These are phyloP conservation scores for Corydoras sp. DNA, from an alignment of 2,113 vertebrate genomes.

Conservation along the genomic window DNA sequence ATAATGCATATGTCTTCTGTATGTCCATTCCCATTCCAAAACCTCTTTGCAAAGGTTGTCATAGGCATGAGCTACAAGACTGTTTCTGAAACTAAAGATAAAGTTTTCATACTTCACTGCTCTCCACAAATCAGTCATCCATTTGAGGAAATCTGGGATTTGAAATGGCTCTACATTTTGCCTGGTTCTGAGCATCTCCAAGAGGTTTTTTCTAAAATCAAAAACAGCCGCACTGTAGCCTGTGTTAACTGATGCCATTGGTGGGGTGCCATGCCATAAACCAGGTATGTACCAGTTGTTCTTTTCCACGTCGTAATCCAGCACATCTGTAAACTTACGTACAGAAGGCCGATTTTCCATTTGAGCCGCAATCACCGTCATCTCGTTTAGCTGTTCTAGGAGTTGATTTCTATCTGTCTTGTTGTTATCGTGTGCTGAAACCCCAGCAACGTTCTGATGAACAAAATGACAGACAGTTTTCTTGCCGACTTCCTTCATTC, in stretches of 20 bases:
- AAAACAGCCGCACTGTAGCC: slow-evolving; percentile 56
- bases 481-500: slow-evolving; percentile 59
- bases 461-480: slow-evolving; percentile 68
- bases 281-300: slow-evolving; percentile 61
- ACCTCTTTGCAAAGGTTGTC: slow-evolving; percentile 34
- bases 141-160: slow-evolving; percentile 44
- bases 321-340: slow-evolving; percentile 51
- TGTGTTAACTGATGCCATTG: slow-evolving; percentile 60
- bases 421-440: slow-evolving; percentile 53
- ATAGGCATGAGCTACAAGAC: slow-evolving; percentile 43
- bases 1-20: slow-evolving; percentile 5
- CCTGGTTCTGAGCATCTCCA: slow-evolving; percentile 25
- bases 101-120: slow-evolving; percentile 60
- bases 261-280: slow-evolving; percentile 61
- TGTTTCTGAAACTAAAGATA: slow-evolving; percentile 46
- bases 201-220: slow-evolving; percentile 51
- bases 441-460: slow-evolving; percentile 63
- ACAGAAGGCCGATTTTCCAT: slow-evolving; percentile 53
- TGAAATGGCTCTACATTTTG: not conserved
- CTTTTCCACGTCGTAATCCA: slow-evolving; percentile 49
- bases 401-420: slow-evolving; percentile 51
- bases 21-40: slow-evolving; percentile 36
- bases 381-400: slow-evolving; percentile 57
- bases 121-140: slow-evolving; percentile 53
- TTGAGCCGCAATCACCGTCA: slow-evolving; percentile 51